Percentiles rank a stretch among this genome's conserved stretches.
Conservation (phyloP, 2,797 vertebrate genomes). For the Rhyacichthys aspro region DNA sequence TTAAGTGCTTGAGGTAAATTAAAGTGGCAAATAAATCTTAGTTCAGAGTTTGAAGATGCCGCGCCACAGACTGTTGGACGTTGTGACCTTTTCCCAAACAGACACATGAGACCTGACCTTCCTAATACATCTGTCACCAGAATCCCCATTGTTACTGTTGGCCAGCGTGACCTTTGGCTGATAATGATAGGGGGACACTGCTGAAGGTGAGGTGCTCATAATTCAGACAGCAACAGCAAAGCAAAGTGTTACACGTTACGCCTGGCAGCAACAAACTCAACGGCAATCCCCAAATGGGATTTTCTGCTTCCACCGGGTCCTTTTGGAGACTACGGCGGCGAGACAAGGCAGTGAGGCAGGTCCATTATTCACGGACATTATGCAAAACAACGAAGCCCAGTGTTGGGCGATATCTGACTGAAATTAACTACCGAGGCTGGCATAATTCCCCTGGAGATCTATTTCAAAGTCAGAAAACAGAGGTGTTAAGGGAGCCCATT, state of each 20-base stretch:
- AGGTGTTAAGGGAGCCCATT: constrained; percentile 37
- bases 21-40: background rate
- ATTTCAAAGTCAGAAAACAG: constrained; percentile 39
- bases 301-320: constrained; percentile 25
- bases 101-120: constrained; percentile 37
- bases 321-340: constrained; percentile 32
- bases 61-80: constrained; percentile 5
- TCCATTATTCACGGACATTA: constrained; percentile 63
- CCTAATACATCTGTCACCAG: constrained; percentile 30
- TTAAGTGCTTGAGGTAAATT: background rate
- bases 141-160: constrained; percentile 15
- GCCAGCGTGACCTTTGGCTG: constrained; percentile 42
- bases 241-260: constrained; percentile 1
- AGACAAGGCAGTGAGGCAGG: constrained; percentile 44
- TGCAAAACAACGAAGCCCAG: constrained; percentile 52
- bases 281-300: constrained; percentile 21
- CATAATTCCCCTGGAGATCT: constrained; percentile 31
- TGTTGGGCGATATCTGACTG: constrained; percentile 34
- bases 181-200: constrained; percentile 29
- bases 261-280: constrained; percentile 8
- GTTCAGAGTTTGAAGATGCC: background rate
- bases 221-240: constrained; percentile 16
- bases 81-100: constrained; percentile 45
- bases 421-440: constrained; percentile 48
- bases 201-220: background rate